These are phyloP conservation scores for Gallinago solitaria DNA, from an alignment of 2,797 vertebrate species.

Conservation along the genomic window DNA sequence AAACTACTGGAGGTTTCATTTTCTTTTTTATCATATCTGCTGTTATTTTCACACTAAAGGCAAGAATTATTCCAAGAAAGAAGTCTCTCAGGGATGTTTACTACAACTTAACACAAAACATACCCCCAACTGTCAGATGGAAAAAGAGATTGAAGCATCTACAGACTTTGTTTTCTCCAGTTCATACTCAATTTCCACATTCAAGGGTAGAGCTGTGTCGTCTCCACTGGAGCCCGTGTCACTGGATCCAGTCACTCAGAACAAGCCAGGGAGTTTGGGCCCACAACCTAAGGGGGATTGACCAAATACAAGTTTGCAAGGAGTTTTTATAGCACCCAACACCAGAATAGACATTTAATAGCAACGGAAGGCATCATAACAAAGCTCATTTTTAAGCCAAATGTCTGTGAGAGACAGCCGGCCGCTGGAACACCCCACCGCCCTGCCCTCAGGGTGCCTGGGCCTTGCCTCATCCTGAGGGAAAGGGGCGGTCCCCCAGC, in stretches of 20 bases:
- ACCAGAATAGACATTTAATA: fast-evolving
- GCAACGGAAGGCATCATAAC: fast-evolving
- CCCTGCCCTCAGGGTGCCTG: fast-evolving
- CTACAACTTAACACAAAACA: not conserved
- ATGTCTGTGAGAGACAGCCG: fast-evolving
- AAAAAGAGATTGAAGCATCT: not conserved
- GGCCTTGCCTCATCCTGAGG: fast-evolving
- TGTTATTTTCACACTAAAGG: not conserved
- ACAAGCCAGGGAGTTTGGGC: not conserved
- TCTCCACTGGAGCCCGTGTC: not conserved
- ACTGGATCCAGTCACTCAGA: fast-evolving
- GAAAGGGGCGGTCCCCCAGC: fast-evolving
- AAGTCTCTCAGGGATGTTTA: not conserved
- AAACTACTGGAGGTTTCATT: not conserved
- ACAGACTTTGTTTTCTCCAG: not conserved
- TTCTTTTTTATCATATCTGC: not conserved
- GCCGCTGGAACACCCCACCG: fast-evolving
- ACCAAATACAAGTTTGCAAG: fast-evolving
- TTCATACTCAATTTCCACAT: not conserved
- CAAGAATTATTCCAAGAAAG: not conserved
- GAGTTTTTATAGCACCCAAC: not conserved
- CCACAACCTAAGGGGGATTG: fast-evolving
- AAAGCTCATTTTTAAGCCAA: not conserved
- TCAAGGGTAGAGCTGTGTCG: not conserved
- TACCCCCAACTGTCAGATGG: not conserved